Evolutionary conservation across 2,888 invertebrate genomes (phyloP).

Genomic region (Limulus polyphemus): DNA sequence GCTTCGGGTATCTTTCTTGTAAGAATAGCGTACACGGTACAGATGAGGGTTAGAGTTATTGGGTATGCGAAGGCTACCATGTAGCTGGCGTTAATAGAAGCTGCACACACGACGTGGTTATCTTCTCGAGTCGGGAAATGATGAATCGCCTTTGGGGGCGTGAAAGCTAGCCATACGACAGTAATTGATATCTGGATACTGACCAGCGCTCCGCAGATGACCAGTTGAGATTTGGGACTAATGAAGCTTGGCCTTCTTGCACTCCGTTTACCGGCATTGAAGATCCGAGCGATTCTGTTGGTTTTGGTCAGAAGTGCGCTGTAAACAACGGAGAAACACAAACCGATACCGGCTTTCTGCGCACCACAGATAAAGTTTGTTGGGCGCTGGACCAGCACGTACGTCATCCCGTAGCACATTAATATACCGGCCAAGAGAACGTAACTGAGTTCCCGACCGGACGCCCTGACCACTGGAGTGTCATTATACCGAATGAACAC

Average conservation of each 20-base stretch:
- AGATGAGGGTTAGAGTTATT: constrained; percentile 68
- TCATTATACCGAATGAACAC: constrained; percentile 36
- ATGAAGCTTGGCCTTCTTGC: constrained; percentile 39
- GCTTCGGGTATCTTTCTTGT: constrained; percentile 41
- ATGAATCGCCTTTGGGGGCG: constrained; percentile 75
- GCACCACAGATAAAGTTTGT: constrained; percentile 34
- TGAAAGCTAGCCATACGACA: constrained; percentile 80
- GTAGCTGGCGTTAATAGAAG: constrained; percentile 72
- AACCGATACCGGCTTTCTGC: constrained; percentile 37
- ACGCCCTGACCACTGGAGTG: constrained; percentile 40
- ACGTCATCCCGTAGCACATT: constrained; percentile 38
- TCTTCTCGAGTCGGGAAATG: constrained; percentile 84
- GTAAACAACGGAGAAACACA: constrained; percentile 38
- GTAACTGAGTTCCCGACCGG: constrained; percentile 39
- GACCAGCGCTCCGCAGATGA: constrained; percentile 38
- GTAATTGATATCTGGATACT: constrained; percentile 51
- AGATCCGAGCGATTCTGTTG: constrained; percentile 30
- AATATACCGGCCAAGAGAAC: constrained; percentile 38
- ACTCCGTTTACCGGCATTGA: constrained; percentile 36
- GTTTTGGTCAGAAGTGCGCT: constrained; percentile 40
- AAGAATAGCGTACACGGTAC: constrained; percentile 39
- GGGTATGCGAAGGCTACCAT: constrained; percentile 62
- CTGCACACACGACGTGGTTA: constrained; percentile 77
- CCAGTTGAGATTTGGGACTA: constrained; percentile 39
- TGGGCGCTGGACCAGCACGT: constrained; percentile 37